Base-by-base conservation (phyloP, 2,797 vertebrate genomes). In the Serranus cabrilla region DNA sequence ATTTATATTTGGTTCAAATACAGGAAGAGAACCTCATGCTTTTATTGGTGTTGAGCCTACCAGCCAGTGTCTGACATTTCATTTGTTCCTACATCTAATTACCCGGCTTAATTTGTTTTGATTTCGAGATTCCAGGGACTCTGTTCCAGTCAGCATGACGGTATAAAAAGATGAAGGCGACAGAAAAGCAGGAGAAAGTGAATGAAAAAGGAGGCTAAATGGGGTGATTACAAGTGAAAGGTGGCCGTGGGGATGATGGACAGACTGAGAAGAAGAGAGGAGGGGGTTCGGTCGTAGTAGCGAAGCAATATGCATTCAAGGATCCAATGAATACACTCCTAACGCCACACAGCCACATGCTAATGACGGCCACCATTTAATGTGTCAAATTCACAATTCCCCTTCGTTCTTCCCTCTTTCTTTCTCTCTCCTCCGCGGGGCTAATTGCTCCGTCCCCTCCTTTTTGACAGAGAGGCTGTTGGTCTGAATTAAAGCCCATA, bases 341-440 rank as follows among this genome's bases (percentile, higher is more conserved):
- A 46, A 87, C 73, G 67, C 86, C 58, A 90, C 92, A 92, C 90
- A 91, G 78, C 88, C 90, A 92, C 94, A 95, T 94, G 94, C 95
- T 94, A 95, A 95, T 95, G 86, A 92, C 54, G 65, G 71, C 75
- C 82, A 89, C 93, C 88, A 94, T 94, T 95, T 95, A 92, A 93
- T 78, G 88, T 91, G 90, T 93, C 93, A 94, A 89, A 94, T 90
- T 93, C 91, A 92, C 88, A 89, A 90, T 90, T 84, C 81, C 86
- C 87, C 78, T 89, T 74, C 82, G 60, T 90, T 89, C 77, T 79
- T 65, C 71, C 74, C 18, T 85, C 83, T 81, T 80, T 87, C 67
- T 87, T 80, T 80, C 73, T 78, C 73, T 82, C 76, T 88, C 78
- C 82, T 83, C 73, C 67, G 50, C 52, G 14, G 76, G 86, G 83